A percentile compares a stretch with the other conserved stretches of the same genome.
These are phyloP conservation scores for Blastomussa wellsi DNA, from an alignment of 92 coral and sea anemone species.

Conservation along the genomic window DNA sequence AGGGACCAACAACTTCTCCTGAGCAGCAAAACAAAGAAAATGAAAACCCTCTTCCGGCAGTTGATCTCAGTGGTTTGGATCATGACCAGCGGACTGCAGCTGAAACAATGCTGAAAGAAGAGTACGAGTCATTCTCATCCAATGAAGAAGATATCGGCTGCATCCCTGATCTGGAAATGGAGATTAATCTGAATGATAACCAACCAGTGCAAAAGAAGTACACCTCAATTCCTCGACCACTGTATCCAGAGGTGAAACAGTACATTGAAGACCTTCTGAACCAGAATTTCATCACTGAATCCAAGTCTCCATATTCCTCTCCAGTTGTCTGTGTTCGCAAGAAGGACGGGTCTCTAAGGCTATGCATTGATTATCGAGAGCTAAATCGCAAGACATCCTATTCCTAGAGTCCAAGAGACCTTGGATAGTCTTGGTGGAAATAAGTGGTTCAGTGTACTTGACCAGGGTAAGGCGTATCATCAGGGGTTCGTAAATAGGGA, in stretches of 20 bases:
- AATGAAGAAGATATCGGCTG: too few relatives aligned
- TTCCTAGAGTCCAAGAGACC: conserved; percentile 22
- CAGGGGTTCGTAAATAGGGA: conserved; percentile 24
- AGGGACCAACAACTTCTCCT: neutral
- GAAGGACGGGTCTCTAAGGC: conserved; percentile 11
- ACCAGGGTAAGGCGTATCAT: conserved; percentile 28
- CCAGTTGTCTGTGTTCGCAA: too few relatives aligned
- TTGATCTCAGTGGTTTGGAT: conserved; percentile 19
- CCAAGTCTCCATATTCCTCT: conserved; percentile 33
- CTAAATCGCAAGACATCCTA: conserved; percentile 22
- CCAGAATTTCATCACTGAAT: conserved; percentile 9
- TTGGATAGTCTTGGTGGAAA: conserved; percentile 12
- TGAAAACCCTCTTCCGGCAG: conserved; percentile 27
- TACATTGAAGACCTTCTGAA: conserved; percentile 9
- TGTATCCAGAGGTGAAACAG: conserved; percentile 11
- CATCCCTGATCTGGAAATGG: too few relatives aligned
- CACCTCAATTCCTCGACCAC: conserved; percentile 17
- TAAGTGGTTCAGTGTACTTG: conserved; percentile 1
- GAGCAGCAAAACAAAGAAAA: neutral
- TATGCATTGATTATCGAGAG: conserved; percentile 4
- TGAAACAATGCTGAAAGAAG: conserved; percentile 25
- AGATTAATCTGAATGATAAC: too few relatives aligned
- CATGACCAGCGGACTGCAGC: conserved; percentile 5
- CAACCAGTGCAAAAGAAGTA: conserved; percentile 1
- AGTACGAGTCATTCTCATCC: too few relatives aligned